Percentiles rank a stretch among this genome's conserved stretches.
Evolutionary conservation across 2,888 invertebrate species (phyloP).

Genomic region (Aspidiotus destructor): DNA sequence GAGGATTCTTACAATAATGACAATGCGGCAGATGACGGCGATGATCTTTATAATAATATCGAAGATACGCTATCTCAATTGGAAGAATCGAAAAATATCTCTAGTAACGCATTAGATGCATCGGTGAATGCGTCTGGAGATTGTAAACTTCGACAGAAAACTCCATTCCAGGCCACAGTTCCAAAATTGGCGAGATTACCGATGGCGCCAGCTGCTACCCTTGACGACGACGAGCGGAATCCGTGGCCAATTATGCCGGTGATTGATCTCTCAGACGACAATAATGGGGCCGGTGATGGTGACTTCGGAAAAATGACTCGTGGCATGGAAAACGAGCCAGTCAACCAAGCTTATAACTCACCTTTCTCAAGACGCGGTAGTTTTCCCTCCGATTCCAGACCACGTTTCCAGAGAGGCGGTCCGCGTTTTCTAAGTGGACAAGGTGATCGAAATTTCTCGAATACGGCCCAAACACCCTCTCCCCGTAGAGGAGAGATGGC

Average conservation of each 20-base stretch:
- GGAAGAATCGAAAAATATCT: neutral
- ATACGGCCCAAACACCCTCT: neutral
- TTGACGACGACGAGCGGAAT: conserved; percentile 25
- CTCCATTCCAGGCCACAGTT: conserved; percentile 19
- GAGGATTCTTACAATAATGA: conserved; percentile 7
- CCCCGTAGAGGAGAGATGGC: neutral
- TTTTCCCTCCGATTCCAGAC: conserved; percentile 8
- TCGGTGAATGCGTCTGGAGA: neutral
- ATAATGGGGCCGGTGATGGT: neutral
- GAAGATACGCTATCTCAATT: neutral
- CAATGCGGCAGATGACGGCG: conserved; percentile 4
- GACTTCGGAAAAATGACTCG: neutral
- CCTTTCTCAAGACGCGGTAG: conserved; percentile 6
- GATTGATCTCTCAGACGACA: conserved; percentile 15
- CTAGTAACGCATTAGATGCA: neutral
- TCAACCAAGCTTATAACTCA: neutral
- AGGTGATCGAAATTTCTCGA: conserved; percentile 12
- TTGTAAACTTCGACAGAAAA: neutral
- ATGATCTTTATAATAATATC: conserved; percentile 25
- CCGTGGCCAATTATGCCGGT: conserved; percentile 25
- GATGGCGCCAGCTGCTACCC: conserved; percentile 16
- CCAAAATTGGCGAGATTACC: conserved; percentile 11
- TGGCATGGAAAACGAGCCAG: neutral
- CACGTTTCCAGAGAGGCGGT: neutral
- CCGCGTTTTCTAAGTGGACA: neutral